Conservation (phyloP, 2,888 invertebrate genomes). For the Mechanitis mazaeus region DNA sequence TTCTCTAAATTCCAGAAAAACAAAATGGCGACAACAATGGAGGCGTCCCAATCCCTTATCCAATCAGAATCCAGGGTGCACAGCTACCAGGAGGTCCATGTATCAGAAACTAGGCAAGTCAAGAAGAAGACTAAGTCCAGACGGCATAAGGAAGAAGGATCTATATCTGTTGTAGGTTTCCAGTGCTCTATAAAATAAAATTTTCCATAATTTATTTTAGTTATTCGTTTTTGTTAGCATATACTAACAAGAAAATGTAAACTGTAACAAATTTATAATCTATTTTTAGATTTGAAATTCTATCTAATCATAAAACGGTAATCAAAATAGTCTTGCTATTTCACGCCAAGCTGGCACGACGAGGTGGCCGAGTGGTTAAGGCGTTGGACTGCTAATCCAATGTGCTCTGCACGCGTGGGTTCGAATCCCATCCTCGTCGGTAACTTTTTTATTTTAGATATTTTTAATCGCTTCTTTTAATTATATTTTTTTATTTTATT, state of each 20-base stretch:
- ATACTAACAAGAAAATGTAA: too few species aligned
- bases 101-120: slow-evolving; percentile 52
- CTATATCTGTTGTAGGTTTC: slow-evolving; percentile 72
- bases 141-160: slow-evolving; percentile 73
- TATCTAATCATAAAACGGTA: too few species aligned
- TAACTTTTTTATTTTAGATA: slow-evolving; percentile 30
- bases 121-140: slow-evolving; percentile 71
- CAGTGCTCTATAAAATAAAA: neutral
- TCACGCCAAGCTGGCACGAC: slow-evolving; percentile 38
- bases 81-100: slow-evolving; percentile 60
- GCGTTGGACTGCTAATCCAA: slow-evolving; percentile 74
- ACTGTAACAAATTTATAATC: too few species aligned
- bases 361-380: slow-evolving; percentile 78
- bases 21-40: slow-evolving; percentile 65
- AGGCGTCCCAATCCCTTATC: slow-evolving; percentile 62
- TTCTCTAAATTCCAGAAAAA: slow-evolving; percentile 38
- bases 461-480: slow-evolving; percentile 33
- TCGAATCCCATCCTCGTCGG: slow-evolving; percentile 88
- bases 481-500: slow-evolving; percentile 10
- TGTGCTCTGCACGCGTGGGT: slow-evolving; percentile 88
- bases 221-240: too few species aligned
- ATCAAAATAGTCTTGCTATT: slow-evolving; percentile 4
- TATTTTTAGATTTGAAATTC: too few species aligned
- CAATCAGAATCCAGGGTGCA: slow-evolving; percentile 57
- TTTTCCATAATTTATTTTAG: too few species aligned